Conservation (phyloP, 2,113 vertebrate species). For the Tympanuchus pallidicinctus region DNA sequence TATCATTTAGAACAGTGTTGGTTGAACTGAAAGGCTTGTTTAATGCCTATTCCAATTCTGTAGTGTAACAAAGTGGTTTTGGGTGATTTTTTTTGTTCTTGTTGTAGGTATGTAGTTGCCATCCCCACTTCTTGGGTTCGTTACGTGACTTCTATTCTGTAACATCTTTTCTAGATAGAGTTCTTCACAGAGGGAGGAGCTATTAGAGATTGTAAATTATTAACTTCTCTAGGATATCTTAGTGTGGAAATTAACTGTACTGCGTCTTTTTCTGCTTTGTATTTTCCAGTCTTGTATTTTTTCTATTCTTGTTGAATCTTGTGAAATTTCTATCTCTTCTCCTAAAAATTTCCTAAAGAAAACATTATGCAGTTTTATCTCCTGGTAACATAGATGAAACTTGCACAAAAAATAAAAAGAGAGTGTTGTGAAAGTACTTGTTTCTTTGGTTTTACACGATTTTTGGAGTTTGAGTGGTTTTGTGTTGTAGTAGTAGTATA, state of each 20-base stretch:
- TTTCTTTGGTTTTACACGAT: accelerated
- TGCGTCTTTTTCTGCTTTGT: background rate
- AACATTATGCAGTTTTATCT: background rate
- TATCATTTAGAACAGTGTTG: background rate
- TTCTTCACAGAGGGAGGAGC: background rate
- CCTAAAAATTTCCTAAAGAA: background rate
- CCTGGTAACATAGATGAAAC: background rate
- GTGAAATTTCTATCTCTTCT: background rate
- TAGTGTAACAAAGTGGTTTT: background rate
- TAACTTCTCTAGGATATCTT: background rate
- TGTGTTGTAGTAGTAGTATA: background rate
- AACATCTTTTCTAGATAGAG: background rate
- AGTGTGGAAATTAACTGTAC: background rate
- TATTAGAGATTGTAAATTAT: background rate
- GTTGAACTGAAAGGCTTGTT: background rate
- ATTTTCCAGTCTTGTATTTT: background rate
- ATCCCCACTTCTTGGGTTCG: background rate
- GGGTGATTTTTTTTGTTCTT: too few species aligned
- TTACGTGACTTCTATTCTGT: background rate
- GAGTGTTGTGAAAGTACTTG: background rate
- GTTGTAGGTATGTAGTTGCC: background rate
- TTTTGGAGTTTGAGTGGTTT: background rate
- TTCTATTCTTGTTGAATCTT: background rate
- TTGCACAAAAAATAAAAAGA: too few species aligned
- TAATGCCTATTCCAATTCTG: background rate